Conservation (phyloP, 2,113 vertebrate species). For the Halcyon malimbica region DNA sequence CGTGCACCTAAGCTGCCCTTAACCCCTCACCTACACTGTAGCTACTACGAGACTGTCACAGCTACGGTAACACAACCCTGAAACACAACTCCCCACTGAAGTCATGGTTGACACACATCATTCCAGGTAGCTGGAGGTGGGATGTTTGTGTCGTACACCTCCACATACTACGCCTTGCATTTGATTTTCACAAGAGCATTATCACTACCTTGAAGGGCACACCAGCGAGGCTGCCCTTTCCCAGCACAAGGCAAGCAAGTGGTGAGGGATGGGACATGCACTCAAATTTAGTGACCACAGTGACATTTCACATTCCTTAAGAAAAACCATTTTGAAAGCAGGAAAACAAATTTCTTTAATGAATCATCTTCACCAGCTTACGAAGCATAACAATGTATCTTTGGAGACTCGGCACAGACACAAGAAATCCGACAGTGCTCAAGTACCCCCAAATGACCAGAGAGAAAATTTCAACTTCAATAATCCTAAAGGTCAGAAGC, state of each 20-base stretch:
- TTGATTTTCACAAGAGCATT: rapidly evolving
- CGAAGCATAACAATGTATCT: not conserved
- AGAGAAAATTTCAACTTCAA: conserved; percentile 64
- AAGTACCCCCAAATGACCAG: conserved; percentile 37
- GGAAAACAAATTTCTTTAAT: conserved; percentile 47
- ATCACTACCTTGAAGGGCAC: rapidly evolving
- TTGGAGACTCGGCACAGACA: not conserved
- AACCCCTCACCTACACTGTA: too few species aligned
- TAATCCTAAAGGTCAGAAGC: conserved; percentile 66
- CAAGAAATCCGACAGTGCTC: conserved; percentile 1
- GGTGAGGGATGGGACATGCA: not conserved
- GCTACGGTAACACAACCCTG: rapidly evolving
- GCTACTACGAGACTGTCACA: not conserved
- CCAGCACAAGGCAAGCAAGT: not conserved
- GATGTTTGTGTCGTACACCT: not conserved
- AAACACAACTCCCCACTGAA: not conserved
- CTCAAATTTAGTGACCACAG: not conserved
- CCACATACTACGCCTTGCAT: not conserved
- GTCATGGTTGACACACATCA: rapidly evolving
- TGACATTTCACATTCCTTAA: not conserved
- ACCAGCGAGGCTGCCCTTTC: not conserved
- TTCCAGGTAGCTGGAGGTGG: rapidly evolving
- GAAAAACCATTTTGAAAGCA: conserved; percentile 8
- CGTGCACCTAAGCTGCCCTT: not conserved
- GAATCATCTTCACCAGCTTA: conserved; percentile 22